Conservation (phyloP, 2,888 invertebrate genomes). For the Epinotia bilunana region DNA sequence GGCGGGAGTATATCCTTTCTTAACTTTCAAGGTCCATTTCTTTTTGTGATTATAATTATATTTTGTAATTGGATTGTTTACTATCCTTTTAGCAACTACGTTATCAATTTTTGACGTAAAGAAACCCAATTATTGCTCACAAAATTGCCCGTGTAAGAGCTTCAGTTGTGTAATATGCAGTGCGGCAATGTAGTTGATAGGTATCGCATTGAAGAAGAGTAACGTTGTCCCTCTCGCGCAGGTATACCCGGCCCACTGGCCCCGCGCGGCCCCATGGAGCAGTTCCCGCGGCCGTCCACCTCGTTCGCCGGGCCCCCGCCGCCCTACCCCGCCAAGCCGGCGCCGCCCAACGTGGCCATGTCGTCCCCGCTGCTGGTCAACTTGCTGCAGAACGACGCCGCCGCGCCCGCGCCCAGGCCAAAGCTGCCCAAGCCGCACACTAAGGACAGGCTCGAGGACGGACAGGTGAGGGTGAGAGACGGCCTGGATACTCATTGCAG, state of each 20-base stretch:
- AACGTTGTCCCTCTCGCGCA: constrained; percentile 44
- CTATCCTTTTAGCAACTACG: too few relatives aligned
- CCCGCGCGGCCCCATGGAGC: constrained; percentile 57
- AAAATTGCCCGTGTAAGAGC: too few relatives aligned
- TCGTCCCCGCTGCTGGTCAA: constrained; percentile 96
- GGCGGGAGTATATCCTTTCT: too few relatives aligned
- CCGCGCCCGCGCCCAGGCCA: constrained; percentile 68
- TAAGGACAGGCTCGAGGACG: constrained; percentile 71
- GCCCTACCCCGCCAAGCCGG: constrained; percentile 59
- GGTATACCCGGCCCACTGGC: constrained; percentile 59
- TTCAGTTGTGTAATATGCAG: too few relatives aligned
- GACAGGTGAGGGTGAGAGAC: constrained; percentile 61
- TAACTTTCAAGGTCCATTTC: too few relatives aligned
- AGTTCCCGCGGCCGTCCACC: constrained; percentile 74
- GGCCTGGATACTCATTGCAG: too few relatives aligned
- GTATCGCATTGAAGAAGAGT: background rate
- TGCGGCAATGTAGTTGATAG: too few relatives aligned
- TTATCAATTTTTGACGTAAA: too few relatives aligned
- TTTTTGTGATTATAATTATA: too few relatives aligned
- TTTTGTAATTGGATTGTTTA: too few relatives aligned
- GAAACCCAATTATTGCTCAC: too few relatives aligned
- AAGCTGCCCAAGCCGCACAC: constrained; percentile 68
- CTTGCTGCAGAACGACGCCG: constrained; percentile 93
- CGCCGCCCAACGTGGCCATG: constrained; percentile 87
- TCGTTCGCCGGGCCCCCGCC: constrained; percentile 62